Percentiles rank a stretch among this genome's conserved stretches.
These are phyloP conservation scores for Simalia tracyae DNA, from an alignment of 2,797 vertebrate genomes.

Conservation along the genomic window DNA sequence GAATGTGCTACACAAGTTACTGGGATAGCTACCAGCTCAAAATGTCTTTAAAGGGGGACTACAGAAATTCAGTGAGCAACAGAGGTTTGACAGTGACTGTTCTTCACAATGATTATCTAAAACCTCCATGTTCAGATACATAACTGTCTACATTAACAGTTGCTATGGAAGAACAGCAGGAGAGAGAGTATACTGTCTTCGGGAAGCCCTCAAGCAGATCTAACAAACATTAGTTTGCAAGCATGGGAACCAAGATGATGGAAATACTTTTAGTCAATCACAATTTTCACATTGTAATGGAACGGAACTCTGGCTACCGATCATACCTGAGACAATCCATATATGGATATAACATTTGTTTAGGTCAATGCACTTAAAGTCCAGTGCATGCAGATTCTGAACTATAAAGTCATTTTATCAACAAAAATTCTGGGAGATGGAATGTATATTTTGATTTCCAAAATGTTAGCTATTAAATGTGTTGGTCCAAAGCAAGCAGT, in stretches of 20 bases:
- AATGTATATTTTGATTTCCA: neutral
- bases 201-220: neutral
- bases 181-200: too few species aligned
- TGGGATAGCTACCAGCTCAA: neutral
- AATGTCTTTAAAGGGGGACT: neutral
- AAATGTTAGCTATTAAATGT: neutral
- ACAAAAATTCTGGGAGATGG: neutral
- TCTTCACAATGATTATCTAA: neutral
- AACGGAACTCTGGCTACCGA: neutral
- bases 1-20: neutral
- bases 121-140: neutral
- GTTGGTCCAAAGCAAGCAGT: neutral
- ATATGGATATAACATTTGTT: neutral
- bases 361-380: neutral
- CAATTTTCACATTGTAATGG: neutral
- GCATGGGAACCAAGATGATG: neutral
- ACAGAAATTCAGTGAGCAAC: neutral
- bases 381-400: neutral
- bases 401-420: neutral
- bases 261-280: neutral
- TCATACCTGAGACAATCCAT: neutral
- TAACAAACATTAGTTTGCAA: neutral
- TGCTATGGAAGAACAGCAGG: neutral
- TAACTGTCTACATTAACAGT: too few species aligned
- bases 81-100: neutral